A percentile compares a stretch with the other conserved stretches of the same genome.
phyloP scores from a whole-genome alignment of 2,888 invertebrate genomes.

The Dicycla oo region DNA sequence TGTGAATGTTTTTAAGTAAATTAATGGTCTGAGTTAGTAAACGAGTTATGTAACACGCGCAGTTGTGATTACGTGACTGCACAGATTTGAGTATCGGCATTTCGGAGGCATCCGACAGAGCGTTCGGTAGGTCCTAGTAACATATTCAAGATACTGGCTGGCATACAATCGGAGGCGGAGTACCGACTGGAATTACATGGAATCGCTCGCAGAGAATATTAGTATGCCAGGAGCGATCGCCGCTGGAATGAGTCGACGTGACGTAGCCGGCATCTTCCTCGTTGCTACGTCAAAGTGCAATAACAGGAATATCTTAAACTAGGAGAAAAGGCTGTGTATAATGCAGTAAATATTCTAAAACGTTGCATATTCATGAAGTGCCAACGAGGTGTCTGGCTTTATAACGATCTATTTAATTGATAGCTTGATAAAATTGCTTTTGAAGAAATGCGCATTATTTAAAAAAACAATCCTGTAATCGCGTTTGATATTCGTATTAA shows the following conservation, averaged over 20 bases:
- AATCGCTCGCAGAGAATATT: constrained; percentile 86
- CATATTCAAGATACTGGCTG: constrained; percentile 87
- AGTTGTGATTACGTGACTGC: constrained; percentile 25
- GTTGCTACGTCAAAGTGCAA: constrained; percentile 84
- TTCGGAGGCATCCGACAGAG: constrained; percentile 38
- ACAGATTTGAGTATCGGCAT: constrained; percentile 52
- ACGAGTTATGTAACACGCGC: constrained; percentile 5
- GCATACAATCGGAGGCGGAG: constrained; percentile 79
- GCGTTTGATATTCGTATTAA: constrained; percentile 26
- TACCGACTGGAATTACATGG: constrained; percentile 85
- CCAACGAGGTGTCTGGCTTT: constrained; percentile 30
- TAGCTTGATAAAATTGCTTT: constrained; percentile 29
- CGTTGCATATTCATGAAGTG: constrained; percentile 44
- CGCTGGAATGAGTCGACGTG: constrained; percentile 88
- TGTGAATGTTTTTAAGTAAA: background rate
- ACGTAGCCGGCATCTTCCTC: constrained; percentile 77
- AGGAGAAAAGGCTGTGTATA: constrained; percentile 49
- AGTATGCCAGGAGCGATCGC: constrained; percentile 86
- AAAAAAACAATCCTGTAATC: constrained; percentile 29
- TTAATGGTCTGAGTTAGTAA: background rate
- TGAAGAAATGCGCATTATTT: constrained; percentile 14
- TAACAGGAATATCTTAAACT: constrained; percentile 79
- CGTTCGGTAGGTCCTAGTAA: constrained; percentile 67
- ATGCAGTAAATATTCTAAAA: constrained; percentile 56
- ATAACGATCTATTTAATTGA: constrained; percentile 31